These are phyloP conservation scores for Pelochelys cantorii DNA, from an alignment of 2,797 vertebrate species.

Conservation along the genomic window DNA sequence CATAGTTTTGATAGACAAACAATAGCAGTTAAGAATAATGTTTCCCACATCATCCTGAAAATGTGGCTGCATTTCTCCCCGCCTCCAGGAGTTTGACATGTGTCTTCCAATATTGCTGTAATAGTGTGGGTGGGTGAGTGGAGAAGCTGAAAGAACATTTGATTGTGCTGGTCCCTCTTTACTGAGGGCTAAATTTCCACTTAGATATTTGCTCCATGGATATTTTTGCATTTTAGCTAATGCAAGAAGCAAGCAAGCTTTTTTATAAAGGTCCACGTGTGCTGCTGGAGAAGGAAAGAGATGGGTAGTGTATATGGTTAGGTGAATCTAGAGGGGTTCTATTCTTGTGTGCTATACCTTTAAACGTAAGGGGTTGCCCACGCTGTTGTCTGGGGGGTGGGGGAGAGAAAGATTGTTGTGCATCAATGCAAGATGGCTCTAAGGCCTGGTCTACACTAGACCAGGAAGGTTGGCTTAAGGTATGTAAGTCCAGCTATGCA, in stretches of 20 bases:
- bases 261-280: background rate
- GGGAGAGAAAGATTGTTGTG: background rate
- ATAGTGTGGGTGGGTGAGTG: background rate
- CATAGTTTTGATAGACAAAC: background rate
- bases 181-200: background rate
- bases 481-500: too few relatives aligned
- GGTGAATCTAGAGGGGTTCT: background rate
- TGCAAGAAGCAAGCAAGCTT: rapidly evolving
- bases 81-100: background rate
- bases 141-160: conserved; percentile 12
- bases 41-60: background rate
- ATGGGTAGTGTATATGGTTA: background rate
- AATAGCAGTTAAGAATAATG: background rate
- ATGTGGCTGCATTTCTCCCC: background rate
- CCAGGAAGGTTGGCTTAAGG: too few relatives aligned
- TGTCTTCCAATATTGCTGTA: background rate
- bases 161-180: background rate
- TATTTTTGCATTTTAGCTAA: background rate
- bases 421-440: conserved; percentile 20
- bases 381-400: background rate
- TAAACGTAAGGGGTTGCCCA: conserved; percentile 15
- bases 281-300: background rate
- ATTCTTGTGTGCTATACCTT: conserved; percentile 1
- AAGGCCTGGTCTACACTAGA: too few relatives aligned
- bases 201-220: background rate